Evolutionary conservation across 2,113 vertebrate genomes (phyloP).

Genomic region (Cyprinodon variegatus): DNA sequence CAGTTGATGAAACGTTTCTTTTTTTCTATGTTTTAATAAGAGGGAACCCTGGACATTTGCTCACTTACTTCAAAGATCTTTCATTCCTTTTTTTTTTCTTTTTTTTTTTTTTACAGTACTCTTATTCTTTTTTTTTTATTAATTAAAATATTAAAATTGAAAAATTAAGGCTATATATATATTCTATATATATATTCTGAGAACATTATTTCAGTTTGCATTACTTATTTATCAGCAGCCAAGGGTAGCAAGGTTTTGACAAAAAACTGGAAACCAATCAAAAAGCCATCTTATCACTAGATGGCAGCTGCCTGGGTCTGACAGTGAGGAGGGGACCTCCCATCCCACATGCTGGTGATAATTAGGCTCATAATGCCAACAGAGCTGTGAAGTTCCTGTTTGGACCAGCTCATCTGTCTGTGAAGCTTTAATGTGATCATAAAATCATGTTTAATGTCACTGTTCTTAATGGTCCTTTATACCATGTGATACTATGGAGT

Average conservation of each 20-base stretch:
- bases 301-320: conserved; percentile 56
- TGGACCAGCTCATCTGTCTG: neutral
- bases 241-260: neutral
- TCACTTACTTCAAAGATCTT: too few relatives aligned
- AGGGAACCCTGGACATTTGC: too few relatives aligned
- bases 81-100: too few relatives aligned
- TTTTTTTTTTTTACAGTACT: too few relatives aligned
- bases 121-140: too few relatives aligned
- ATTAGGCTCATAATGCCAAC: conserved; percentile 46
- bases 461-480: neutral
- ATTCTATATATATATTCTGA: neutral
- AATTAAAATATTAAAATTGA: too few relatives aligned
- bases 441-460: neutral
- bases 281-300: conserved; percentile 55
- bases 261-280: conserved; percentile 30
- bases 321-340: conserved; percentile 46
- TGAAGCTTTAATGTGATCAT: neutral
- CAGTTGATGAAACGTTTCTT: too few relatives aligned
- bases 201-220: neutral
- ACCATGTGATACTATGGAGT: neutral
- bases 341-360: conserved; percentile 51
- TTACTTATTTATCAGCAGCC: neutral
- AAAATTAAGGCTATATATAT: too few relatives aligned
- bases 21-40: too few relatives aligned
- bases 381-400: conserved; percentile 25